Conservation (phyloP, 2,888 invertebrate species). For the Xestia rhomboidea region DNA sequence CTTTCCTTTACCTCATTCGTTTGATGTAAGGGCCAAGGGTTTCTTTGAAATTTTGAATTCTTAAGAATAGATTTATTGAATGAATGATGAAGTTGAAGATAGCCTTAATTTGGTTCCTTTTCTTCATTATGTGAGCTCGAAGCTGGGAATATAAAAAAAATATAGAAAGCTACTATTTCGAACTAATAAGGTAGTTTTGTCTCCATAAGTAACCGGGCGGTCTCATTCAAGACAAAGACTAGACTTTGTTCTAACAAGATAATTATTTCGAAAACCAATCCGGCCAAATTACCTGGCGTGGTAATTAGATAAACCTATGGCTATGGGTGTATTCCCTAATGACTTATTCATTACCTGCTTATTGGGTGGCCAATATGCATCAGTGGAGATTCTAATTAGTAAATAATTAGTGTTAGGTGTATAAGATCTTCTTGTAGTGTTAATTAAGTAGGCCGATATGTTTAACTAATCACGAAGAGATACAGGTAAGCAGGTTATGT, state of each 20-base stretch:
- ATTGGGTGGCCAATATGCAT: slow-evolving; percentile 14
- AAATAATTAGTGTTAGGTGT: not conserved
- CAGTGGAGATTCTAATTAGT: slow-evolving; percentile 10
- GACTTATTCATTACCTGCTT: slow-evolving; percentile 18
- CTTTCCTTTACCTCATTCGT: slow-evolving; percentile 71
- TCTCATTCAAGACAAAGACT: not conserved
- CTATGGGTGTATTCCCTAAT: slow-evolving; percentile 11
- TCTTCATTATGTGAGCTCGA: not conserved
- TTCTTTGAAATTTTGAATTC: slow-evolving; percentile 59
- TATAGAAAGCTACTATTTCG: not conserved
- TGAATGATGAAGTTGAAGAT: slow-evolving; percentile 43
- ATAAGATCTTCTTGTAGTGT: not conserved
- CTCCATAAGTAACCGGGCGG: not conserved
- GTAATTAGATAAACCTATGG: slow-evolving; percentile 9
- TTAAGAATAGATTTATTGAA: slow-evolving; percentile 57
- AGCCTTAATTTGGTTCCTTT: slow-evolving; percentile 19
- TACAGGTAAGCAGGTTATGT: not conserved
- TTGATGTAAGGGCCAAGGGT: slow-evolving; percentile 60
- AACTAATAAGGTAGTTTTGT: not conserved
- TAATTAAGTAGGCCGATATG: slow-evolving; percentile 1
- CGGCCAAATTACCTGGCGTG: not conserved
- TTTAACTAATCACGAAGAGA: not conserved
- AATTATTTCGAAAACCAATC: not conserved
- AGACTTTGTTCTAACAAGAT: not conserved
- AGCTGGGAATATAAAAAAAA: slow-evolving; percentile 10